Percentiles rank a stretch among this genome's conserved stretches.
Evolutionary conservation across 2,888 invertebrate species (phyloP).

Genomic region (Heterodera filipjevi): DNA sequence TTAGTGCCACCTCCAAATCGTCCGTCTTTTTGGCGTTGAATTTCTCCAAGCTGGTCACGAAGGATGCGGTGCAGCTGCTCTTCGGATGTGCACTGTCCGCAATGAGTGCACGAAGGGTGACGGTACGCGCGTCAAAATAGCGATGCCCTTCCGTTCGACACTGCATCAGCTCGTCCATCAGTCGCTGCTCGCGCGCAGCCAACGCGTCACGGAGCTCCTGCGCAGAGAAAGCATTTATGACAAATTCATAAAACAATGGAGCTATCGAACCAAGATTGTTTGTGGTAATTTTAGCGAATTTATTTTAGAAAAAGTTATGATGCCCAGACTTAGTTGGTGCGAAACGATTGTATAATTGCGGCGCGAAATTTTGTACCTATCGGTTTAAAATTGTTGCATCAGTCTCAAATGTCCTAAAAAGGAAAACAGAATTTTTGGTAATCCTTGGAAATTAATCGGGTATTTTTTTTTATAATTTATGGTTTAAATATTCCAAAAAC

Average conservation of each 20-base stretch:
- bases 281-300: too few relatives aligned
- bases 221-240: constrained; percentile 19
- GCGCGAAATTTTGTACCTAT: too few relatives aligned
- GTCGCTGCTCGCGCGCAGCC: constrained; percentile 48
- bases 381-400: too few relatives aligned
- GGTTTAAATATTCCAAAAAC: too few relatives aligned
- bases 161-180: constrained; percentile 38
- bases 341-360: too few relatives aligned
- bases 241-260: background rate
- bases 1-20: constrained; percentile 38
- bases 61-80: background rate
- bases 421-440: too few relatives aligned
- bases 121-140: constrained; percentile 29
- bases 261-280: too few relatives aligned
- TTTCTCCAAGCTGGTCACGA: constrained; percentile 27
- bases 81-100: constrained; percentile 6
- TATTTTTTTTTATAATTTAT: too few relatives aligned
- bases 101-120: constrained; percentile 19
- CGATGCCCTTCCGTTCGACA: constrained; percentile 34
- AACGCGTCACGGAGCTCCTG: constrained; percentile 44
- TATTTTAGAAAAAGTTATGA: too few relatives aligned
- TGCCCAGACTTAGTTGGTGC: too few relatives aligned
- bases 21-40: constrained; percentile 35
- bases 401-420: too few relatives aligned
- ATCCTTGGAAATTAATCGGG: too few relatives aligned